Conservation (phyloP, 2,113 vertebrate genomes). For the Pangasianodon gigas region DNA sequence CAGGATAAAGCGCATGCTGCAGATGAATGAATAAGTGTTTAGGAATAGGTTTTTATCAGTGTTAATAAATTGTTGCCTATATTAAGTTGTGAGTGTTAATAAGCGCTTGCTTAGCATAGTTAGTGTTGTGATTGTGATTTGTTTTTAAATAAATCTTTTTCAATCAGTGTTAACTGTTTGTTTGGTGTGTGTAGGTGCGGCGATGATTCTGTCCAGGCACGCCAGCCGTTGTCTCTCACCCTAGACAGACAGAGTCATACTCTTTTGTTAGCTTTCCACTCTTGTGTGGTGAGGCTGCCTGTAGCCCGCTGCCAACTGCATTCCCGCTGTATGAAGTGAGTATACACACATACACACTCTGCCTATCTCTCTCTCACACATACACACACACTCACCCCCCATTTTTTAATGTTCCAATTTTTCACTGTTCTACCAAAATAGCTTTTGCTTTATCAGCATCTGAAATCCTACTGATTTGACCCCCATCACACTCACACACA, state of each 20-base stretch:
- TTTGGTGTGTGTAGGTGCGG: conserved; percentile 79
- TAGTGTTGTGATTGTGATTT: not conserved
- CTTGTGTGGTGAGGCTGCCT: conserved; percentile 86
- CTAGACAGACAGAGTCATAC: conserved; percentile 84
- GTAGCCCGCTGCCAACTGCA: conserved; percentile 91
- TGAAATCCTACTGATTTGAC: conserved; percentile 30
- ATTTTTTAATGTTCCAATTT: conserved; percentile 10
- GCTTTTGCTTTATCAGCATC: conserved; percentile 24
- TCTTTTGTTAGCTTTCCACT: conserved; percentile 86
- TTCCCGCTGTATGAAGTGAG: conserved; percentile 94
- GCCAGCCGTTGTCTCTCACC: conserved; percentile 84
- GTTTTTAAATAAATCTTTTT: not conserved
- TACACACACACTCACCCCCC: conserved; percentile 13
- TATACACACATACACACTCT: conserved; percentile 38
- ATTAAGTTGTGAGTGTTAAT: not conserved
- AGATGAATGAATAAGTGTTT: not conserved
- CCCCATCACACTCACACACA: not conserved
- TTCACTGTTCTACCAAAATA: conserved; percentile 12
- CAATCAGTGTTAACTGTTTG: not conserved
- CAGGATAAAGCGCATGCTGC: not conserved
- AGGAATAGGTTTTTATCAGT: not conserved
- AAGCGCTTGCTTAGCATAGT: not conserved
- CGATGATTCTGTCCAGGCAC: conserved; percentile 73
- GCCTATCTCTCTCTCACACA: conserved; percentile 1
- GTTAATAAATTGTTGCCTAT: not conserved